A percentile compares a stretch with the other conserved stretches of the same genome.
These are phyloP conservation scores for Enchytraeus crypticus DNA, from an alignment of 2,888 invertebrate genomes.

Conservation along the genomic window DNA sequence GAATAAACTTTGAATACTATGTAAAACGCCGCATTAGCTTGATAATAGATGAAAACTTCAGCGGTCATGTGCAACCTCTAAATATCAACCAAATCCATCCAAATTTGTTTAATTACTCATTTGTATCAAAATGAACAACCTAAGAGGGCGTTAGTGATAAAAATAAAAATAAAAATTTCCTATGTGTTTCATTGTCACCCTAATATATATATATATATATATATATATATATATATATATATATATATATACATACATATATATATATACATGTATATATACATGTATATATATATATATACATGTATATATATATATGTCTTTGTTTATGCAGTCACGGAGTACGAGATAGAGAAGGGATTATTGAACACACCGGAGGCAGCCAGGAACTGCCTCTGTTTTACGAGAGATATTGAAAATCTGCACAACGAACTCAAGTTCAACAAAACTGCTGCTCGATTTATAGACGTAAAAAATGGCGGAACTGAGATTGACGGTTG, in stretches of 20 bases:
- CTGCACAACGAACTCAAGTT: neutral
- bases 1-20: too few species aligned
- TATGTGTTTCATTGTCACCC: too few species aligned
- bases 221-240: too few species aligned
- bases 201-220: too few species aligned
- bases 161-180: too few species aligned
- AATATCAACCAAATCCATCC: too few species aligned
- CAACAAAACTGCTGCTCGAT: slow-evolving; percentile 5
- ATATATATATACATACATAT: neutral
- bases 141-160: too few species aligned
- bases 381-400: slow-evolving; percentile 17
- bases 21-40: too few species aligned
- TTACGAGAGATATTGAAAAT: slow-evolving; percentile 15
- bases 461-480: slow-evolving; percentile 15
- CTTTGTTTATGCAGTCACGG: slow-evolving; percentile 22
- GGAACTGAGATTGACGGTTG: neutral
- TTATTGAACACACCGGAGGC: slow-evolving; percentile 13
- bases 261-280: neutral
- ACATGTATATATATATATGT: neutral
- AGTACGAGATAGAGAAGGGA: slow-evolving; percentile 25
- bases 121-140: too few species aligned
- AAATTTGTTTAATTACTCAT: too few species aligned
- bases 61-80: too few species aligned
- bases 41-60: too few species aligned
- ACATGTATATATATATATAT: neutral